phyloP scores from a whole-genome alignment of 2,113 vertebrate species.

The Phocoena sinus region DNA sequence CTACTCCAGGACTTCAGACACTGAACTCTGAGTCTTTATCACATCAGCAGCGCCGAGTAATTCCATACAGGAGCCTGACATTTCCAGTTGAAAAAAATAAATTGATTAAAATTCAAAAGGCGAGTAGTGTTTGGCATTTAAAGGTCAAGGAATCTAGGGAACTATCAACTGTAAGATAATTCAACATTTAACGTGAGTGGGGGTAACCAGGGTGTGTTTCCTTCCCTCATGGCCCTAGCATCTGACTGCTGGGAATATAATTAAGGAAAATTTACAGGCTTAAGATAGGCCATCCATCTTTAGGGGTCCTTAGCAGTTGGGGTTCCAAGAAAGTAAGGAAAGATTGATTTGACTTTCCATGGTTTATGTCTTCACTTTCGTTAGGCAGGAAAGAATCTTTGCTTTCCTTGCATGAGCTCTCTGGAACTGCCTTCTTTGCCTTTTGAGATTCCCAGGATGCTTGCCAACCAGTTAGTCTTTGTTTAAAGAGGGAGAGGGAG shows the following conservation, averaged over 20 bases:
- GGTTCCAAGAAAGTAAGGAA: fast-evolving
- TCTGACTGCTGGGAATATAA: slow-evolving; percentile 69
- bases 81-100: slow-evolving; percentile 86
- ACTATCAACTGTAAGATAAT: slow-evolving; percentile 86
- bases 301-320: neutral
- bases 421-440: neutral
- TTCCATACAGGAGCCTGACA: slow-evolving; percentile 84
- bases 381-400: neutral
- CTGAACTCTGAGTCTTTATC: slow-evolving; percentile 84
- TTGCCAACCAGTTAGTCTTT: neutral
- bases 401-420: neutral
- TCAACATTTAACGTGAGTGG: slow-evolving; percentile 79
- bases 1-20: slow-evolving; percentile 76
- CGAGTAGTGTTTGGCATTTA: slow-evolving; percentile 83
- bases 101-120: slow-evolving; percentile 87
- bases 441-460: neutral
- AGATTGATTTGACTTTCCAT: neutral
- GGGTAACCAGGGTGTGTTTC: slow-evolving; percentile 54
- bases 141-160: slow-evolving; percentile 82
- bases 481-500: neutral
- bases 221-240: slow-evolving; percentile 60
- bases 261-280: slow-evolving; percentile 64
- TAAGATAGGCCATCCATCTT: slow-evolving; percentile 45
- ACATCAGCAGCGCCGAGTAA: slow-evolving; percentile 80
- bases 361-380: neutral